A percentile compares a stretch with the other conserved stretches of the same genome.
Conservation (phyloP, 2,888 invertebrate species). For the Sinopyrophorus schimmeli region DNA sequence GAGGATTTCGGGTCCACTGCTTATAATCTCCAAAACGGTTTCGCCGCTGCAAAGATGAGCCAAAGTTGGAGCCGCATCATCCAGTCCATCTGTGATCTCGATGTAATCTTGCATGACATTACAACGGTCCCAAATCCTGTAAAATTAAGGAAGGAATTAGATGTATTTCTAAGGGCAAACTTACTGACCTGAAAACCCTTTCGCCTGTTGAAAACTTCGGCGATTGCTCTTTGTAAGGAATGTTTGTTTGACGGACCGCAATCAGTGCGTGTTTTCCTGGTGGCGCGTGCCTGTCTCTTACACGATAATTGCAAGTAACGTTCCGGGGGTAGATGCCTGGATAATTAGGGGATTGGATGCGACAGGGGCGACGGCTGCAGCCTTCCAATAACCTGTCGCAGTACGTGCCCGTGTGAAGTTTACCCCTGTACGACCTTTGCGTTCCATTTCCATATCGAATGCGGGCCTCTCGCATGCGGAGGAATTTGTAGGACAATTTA, state of each 20-base stretch:
- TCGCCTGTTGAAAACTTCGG: conserved; percentile 75
- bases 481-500: conserved; percentile 82
- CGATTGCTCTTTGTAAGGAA: conserved; percentile 70
- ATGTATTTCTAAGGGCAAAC: too few relatives aligned
- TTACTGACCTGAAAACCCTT: conserved; percentile 68
- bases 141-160: conserved; percentile 39
- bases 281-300: conserved; percentile 59
- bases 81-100: conserved; percentile 79
- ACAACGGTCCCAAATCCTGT: conserved; percentile 80
- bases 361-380: conserved; percentile 66
- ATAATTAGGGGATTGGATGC: conserved; percentile 87
- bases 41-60: conserved; percentile 82
- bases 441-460: conserved; percentile 77
- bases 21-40: conserved; percentile 77
- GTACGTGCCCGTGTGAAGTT: conserved; percentile 73
- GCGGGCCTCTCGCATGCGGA: conserved; percentile 74
- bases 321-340: conserved; percentile 88
- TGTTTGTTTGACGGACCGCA: conserved; percentile 75
- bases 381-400: conserved; percentile 80
- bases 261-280: conserved; percentile 75
- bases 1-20: conserved; percentile 76
- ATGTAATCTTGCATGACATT: conserved; percentile 81
- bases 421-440: conserved; percentile 74
- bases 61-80: conserved; percentile 70
- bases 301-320: conserved; percentile 63